Evolutionary conservation across 2,888 invertebrate genomes (phyloP).

Genomic region (Mystacides longicornis): DNA sequence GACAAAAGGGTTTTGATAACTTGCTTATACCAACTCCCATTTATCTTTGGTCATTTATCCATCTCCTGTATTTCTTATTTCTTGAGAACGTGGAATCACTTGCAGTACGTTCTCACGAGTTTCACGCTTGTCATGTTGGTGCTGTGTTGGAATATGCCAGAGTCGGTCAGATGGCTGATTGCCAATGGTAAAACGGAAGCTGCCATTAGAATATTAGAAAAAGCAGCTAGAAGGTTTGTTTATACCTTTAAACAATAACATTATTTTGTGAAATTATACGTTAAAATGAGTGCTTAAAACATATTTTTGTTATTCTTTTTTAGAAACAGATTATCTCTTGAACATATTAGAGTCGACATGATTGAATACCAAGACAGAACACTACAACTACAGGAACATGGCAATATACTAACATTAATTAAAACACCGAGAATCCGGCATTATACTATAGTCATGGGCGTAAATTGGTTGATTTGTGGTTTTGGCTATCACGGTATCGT

Average conservation of each 20-base stretch:
- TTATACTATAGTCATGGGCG: constrained; percentile 63
- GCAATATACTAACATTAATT: constrained; percentile 59
- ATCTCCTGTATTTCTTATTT: constrained; percentile 45
- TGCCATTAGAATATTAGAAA: constrained; percentile 31
- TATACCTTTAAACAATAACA: neutral
- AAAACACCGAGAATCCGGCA: constrained; percentile 63
- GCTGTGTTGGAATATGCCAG: constrained; percentile 50
- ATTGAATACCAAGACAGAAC: neutral
- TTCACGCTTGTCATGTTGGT: constrained; percentile 69
- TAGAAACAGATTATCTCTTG: constrained; percentile 12
- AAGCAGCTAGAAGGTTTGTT: constrained; percentile 25
- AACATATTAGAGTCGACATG: neutral
- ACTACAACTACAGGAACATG: constrained; percentile 38
- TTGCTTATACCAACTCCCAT: constrained; percentile 61
- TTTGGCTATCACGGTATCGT: constrained; percentile 70
- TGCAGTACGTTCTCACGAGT: constrained; percentile 42
- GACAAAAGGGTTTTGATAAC: constrained; percentile 49
- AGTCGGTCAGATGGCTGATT: constrained; percentile 43
- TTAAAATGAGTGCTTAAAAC: neutral
- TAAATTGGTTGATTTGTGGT: constrained; percentile 75
- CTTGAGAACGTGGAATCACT: constrained; percentile 43
- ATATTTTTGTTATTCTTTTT: neutral
- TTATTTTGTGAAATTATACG: neutral
- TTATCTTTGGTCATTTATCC: constrained; percentile 57
- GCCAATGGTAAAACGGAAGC: constrained; percentile 36